Conservation (phyloP, 53 echinoderm and acorn worm species). For the Astropecten irregularis region DNA sequence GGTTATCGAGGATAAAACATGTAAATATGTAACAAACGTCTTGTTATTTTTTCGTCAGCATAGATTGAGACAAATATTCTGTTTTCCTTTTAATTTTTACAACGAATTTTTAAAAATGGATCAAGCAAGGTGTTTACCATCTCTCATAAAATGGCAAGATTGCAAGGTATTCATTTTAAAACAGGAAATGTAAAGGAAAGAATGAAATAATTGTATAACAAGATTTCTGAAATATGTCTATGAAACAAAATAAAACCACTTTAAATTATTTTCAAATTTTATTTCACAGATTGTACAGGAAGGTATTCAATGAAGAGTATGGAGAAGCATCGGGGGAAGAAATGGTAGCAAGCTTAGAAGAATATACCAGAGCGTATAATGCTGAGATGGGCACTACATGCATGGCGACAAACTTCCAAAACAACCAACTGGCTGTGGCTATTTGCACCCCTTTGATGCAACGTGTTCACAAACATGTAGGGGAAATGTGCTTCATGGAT, state of each 20-base stretch:
- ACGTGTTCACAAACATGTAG: too few relatives aligned
- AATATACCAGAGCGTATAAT: slow-evolving; percentile 28
- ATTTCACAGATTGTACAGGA: slow-evolving; percentile 61
- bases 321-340: slow-evolving; percentile 39
- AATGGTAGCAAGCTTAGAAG: slow-evolving; percentile 49
- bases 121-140: background rate
- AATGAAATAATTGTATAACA: background rate
- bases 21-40: too few relatives aligned
- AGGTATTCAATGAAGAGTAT: slow-evolving; percentile 43
- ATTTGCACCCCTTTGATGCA: too few relatives aligned
- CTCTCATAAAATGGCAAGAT: background rate
- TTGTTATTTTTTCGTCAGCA: background rate
- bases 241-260: background rate
- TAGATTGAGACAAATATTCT: background rate
- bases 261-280: background rate
- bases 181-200: background rate
- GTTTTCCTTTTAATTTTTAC: background rate
- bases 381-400: slow-evolving; percentile 28
- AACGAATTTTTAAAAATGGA: too few relatives aligned
- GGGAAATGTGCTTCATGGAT: too few relatives aligned
- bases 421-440: too few relatives aligned
- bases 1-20: too few relatives aligned
- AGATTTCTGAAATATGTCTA: too few relatives aligned
- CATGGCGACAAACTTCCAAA: too few relatives aligned
- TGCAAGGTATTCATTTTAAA: background rate